Evolutionary conservation across 2,113 vertebrate genomes (phyloP).

Genomic region (Lepus americanus): DNA sequence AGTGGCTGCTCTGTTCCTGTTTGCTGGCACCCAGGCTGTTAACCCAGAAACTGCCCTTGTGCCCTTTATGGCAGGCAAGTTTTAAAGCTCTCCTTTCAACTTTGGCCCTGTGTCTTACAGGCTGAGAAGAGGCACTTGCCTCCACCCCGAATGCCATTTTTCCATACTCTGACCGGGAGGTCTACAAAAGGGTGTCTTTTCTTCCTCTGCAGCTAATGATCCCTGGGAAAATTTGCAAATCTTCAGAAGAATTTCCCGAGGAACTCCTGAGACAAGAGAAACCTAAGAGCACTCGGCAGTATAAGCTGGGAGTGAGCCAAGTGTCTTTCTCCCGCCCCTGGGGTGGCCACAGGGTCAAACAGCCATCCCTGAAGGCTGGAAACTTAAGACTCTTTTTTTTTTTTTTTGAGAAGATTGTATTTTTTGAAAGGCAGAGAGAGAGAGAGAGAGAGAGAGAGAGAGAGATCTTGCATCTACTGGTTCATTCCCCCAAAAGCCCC

Average conservation of each 20-base stretch:
- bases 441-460: too few species aligned
- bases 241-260: conserved; percentile 35
- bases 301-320: neutral
- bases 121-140: conserved; percentile 43
- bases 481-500: too few species aligned
- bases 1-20: conserved; percentile 84
- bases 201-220: conserved; percentile 20
- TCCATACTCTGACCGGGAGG: neutral
- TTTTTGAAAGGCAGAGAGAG: too few species aligned
- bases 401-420: neutral
- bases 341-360: neutral
- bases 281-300: neutral
- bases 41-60: conserved; percentile 78
- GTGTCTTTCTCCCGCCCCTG: neutral
- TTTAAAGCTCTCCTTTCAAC: conserved; percentile 64
- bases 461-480: too few species aligned
- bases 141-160: neutral
- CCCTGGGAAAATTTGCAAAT: conserved; percentile 3
- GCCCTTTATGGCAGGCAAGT: conserved; percentile 74
- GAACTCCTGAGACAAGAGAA: conserved; percentile 14
- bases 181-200: conserved; percentile 13
- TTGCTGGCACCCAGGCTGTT: conserved; percentile 79
- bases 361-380: neutral
- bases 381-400: neutral
- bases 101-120: neutral